A percentile compares a stretch with the other conserved stretches of the same genome.
These are phyloP conservation scores for Lepus townsendii DNA, from an alignment of 2,797 vertebrate species.

Conservation along the genomic window DNA sequence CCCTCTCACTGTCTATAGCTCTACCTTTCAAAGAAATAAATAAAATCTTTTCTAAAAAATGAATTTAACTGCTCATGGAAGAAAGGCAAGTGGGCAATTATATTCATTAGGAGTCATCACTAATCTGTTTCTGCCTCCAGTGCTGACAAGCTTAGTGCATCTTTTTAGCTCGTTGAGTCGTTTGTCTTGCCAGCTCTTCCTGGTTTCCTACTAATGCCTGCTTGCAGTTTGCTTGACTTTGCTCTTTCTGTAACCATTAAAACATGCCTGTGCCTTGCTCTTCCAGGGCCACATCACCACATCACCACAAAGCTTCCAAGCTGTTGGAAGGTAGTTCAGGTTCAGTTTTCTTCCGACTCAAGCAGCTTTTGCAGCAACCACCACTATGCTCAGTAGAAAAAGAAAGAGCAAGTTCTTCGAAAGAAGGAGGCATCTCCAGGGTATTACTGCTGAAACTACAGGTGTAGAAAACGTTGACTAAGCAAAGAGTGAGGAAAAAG, in stretches of 20 bases:
- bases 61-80: neutral
- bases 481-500: neutral
- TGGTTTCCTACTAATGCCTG: constrained; percentile 45
- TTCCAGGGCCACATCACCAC: neutral
- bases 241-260: neutral
- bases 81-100: neutral
- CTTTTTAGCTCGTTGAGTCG: neutral
- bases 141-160: neutral
- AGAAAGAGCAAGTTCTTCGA: neutral
- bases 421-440: neutral
- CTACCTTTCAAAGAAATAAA: too few relatives aligned
- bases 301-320: neutral
- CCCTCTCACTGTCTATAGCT: too few relatives aligned
- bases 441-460: neutral
- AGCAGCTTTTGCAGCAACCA: neutral
- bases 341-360: neutral
- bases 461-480: neutral
- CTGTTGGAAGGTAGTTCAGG: neutral
- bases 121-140: neutral
- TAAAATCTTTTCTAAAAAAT: too few relatives aligned
- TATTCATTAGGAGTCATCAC: neutral
- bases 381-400: neutral
- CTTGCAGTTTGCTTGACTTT: neutral
- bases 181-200: neutral
- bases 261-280: neutral